phyloP scores from a whole-genome alignment of 2,888 invertebrate genomes.

The Agapostemon virescens region DNA sequence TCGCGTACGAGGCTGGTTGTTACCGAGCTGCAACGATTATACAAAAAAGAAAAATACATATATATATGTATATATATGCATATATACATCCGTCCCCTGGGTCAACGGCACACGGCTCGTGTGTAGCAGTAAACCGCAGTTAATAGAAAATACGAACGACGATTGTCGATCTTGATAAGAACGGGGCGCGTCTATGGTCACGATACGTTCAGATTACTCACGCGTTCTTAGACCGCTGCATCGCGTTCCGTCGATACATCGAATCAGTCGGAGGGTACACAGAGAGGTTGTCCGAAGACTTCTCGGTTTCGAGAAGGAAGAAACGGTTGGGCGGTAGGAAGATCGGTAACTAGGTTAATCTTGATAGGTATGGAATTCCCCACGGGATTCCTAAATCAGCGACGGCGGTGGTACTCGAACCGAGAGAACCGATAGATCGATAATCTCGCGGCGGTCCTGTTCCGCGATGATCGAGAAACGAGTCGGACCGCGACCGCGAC shows the following conservation, averaged over 20 bases:
- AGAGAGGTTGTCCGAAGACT: background rate
- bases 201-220: no score
- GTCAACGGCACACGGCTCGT: background rate
- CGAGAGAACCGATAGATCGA: slow-evolving; percentile 42
- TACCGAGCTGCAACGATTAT: no score
- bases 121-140: background rate
- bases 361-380: slow-evolving; percentile 49
- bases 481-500: background rate
- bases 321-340: slow-evolving; percentile 33
- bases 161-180: no score
- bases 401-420: background rate
- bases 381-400: slow-evolving; percentile 43
- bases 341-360: slow-evolving; percentile 55
- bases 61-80: no score
- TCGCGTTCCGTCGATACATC: background rate
- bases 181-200: no score
- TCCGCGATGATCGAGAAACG: background rate
- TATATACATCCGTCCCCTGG: background rate
- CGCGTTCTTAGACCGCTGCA: no score
- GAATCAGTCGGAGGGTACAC: background rate
- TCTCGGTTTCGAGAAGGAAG: slow-evolving; percentile 1
- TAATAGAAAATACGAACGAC: no score
- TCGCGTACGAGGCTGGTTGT: no score
- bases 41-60: no score
- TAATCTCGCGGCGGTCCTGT: slow-evolving; percentile 27